A percentile compares a stretch with the other conserved stretches of the same genome.
These are phyloP conservation scores for Hystrix cristata DNA, from an alignment of 2,113 vertebrate genomes.

Conservation along the genomic window DNA sequence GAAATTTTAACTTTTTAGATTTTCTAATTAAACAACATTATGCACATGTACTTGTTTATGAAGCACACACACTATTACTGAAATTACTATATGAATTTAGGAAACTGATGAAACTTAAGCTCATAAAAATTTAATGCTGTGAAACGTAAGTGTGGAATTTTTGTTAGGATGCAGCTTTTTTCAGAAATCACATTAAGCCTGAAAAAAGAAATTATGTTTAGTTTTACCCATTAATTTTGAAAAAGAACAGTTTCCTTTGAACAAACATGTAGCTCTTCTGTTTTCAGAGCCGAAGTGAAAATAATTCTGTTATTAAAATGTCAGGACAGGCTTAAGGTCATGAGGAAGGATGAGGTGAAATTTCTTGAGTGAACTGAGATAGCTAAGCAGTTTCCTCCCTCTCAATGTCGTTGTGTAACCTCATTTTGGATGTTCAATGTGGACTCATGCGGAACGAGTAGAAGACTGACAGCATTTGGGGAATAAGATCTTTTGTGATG, in stretches of 20 bases:
- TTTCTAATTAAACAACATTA: slow-evolving; percentile 70
- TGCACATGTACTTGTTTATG: slow-evolving; percentile 68
- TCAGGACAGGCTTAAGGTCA: slow-evolving; percentile 22
- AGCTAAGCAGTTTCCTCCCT: neutral
- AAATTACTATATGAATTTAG: slow-evolving; percentile 71
- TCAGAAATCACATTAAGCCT: slow-evolving; percentile 26
- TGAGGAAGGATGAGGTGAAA: neutral
- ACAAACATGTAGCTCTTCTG: neutral
- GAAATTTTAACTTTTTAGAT: slow-evolving; percentile 61
- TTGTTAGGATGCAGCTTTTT: slow-evolving; percentile 4
- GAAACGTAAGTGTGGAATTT: slow-evolving; percentile 52
- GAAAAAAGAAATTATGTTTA: slow-evolving; percentile 33
- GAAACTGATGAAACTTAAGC: slow-evolving; percentile 79
- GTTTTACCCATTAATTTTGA: slow-evolving; percentile 1
- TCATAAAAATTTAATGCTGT: slow-evolving; percentile 67
- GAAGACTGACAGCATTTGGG: slow-evolving; percentile 20
- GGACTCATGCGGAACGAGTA: neutral
- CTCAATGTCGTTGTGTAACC: neutral
- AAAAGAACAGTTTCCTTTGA: neutral
- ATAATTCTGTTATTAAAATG: slow-evolving; percentile 55
- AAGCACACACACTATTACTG: slow-evolving; percentile 60
- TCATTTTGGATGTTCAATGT: slow-evolving; percentile 27
- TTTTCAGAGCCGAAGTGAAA: neutral
- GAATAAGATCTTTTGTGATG: slow-evolving; percentile 7
- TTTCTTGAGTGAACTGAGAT: neutral